Conservation (phyloP, 2,113 vertebrate genomes). For the Microcebus tavaratra region DNA sequence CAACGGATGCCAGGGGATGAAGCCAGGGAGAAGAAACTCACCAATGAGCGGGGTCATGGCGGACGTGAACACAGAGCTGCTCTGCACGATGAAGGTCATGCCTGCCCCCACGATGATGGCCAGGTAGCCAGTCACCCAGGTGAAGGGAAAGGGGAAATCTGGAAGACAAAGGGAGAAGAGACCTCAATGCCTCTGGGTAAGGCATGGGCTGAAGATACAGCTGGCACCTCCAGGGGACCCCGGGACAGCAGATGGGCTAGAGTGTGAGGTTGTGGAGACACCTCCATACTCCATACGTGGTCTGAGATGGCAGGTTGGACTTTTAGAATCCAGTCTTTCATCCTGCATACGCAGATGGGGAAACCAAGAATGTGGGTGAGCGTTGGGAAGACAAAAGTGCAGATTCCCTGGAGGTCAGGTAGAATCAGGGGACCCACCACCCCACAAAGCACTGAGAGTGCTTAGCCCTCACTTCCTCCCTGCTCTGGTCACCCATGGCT, state of each 20-base stretch:
- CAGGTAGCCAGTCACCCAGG: constrained; percentile 95
- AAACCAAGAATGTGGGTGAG: neutral
- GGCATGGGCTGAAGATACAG: rapidly evolving
- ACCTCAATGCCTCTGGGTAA: neutral
- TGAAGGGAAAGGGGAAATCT: constrained; percentile 97
- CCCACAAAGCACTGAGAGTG: neutral
- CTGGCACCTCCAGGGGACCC: neutral
- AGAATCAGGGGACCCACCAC: neutral
- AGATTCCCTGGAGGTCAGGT: neutral
- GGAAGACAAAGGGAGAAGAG: neutral
- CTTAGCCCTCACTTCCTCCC: neutral
- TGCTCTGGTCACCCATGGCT: neutral
- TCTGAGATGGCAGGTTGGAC: neutral
- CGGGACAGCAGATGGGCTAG: neutral
- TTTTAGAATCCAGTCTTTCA: neutral
- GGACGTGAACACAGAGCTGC: constrained; percentile 98
- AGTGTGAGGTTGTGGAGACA: neutral
- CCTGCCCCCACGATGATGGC: constrained; percentile 95
- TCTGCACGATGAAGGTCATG: constrained; percentile 98
- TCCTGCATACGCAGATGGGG: neutral
- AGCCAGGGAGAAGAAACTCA: constrained; percentile 80
- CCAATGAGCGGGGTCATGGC: constrained; percentile 97
- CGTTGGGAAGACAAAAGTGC: neutral
- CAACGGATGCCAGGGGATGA: neutral
- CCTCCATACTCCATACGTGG: neutral